A percentile compares a stretch with the other conserved stretches of the same genome.
Evolutionary conservation across 2,113 vertebrate species (phyloP).

Genomic region (Ochotona curzoniae): DNA sequence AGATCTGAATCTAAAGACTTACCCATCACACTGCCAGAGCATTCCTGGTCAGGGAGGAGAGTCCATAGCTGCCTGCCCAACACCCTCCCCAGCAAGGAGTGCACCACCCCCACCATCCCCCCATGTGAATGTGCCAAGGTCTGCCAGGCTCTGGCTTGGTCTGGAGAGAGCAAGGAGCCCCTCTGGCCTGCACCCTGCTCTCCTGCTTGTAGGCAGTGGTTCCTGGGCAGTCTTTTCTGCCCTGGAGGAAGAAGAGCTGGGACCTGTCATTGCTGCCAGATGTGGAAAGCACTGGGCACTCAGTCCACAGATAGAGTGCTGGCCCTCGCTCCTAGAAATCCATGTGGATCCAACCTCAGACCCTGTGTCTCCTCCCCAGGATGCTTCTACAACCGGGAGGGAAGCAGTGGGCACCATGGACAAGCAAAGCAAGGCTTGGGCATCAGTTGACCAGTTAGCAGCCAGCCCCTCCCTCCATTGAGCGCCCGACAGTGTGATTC

Average conservation of each 20-base stretch:
- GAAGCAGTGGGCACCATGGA: background rate
- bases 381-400: background rate
- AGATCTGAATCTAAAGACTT: background rate
- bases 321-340: background rate
- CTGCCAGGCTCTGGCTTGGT: background rate
- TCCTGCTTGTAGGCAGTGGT: background rate
- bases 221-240: constrained; percentile 25
- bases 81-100: background rate
- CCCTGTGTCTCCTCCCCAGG: background rate
- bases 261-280: constrained; percentile 66
- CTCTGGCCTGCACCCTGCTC: background rate
- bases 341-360: background rate
- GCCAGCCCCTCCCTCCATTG: background rate
- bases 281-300: constrained; percentile 38
- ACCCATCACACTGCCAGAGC: background rate
- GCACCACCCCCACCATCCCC: background rate
- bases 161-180: background rate
- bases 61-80: background rate
- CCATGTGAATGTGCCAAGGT: background rate
- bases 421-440: background rate
- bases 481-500: background rate
- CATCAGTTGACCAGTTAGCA: background rate
- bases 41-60: too few relatives aligned
- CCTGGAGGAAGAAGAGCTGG: constrained; percentile 40
- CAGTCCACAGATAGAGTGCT: background rate